Percentiles rank a stretch among this genome's conserved stretches.
These are phyloP conservation scores for Nephrotoma guestfalica DNA, from an alignment of 2,888 invertebrate species.

Conservation along the genomic window DNA sequence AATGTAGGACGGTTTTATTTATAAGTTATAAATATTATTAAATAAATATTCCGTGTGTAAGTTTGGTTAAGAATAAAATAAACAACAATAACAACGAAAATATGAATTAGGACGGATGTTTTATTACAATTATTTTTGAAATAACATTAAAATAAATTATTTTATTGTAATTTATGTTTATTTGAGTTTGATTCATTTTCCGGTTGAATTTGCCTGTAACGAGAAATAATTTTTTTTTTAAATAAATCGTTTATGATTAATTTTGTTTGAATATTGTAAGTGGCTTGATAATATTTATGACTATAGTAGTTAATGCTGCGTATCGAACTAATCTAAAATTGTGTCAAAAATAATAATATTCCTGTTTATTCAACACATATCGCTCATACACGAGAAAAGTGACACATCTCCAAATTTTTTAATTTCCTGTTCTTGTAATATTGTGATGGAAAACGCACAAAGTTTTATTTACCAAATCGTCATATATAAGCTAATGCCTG, in stretches of 20 bases:
- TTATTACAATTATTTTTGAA: neutral
- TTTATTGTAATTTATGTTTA: neutral
- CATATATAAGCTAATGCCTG: too few relatives aligned
- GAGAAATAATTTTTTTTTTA: neutral
- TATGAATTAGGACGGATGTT: conserved; percentile 1
- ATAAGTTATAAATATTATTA: neutral
- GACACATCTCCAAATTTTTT: too few relatives aligned
- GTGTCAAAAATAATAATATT: neutral
- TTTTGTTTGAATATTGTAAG: neutral
- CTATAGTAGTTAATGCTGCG: neutral
- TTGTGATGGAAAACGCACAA: too few relatives aligned
- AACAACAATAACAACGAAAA: neutral
- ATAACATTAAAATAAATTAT: neutral
- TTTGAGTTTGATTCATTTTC: neutral
- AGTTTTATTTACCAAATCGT: too few relatives aligned
- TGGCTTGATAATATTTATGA: neutral
- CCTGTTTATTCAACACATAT: neutral
- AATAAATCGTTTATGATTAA: neutral
- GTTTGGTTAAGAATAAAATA: neutral
- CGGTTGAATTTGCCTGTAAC: neutral
- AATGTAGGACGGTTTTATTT: neutral
- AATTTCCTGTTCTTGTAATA: too few relatives aligned
- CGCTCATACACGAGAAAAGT: too few relatives aligned
- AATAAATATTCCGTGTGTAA: neutral
- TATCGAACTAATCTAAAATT: neutral